Evolutionary conservation across 2,113 vertebrate genomes (phyloP).

Genomic region (Panthera tigris): DNA sequence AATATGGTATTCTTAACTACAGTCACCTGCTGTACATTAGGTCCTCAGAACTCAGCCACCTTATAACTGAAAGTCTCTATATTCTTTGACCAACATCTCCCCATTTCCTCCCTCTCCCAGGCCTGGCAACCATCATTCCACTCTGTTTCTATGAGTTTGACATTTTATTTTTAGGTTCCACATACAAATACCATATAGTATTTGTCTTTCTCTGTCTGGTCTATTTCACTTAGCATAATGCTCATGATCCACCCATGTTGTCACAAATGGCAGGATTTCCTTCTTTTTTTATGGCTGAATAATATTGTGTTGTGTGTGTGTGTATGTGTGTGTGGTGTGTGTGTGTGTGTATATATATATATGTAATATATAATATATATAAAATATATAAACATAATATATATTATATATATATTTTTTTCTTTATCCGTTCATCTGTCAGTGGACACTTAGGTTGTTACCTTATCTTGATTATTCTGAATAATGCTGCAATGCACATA

Average conservation of each 20-base stretch:
- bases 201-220: background rate
- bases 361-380: background rate
- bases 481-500: background rate
- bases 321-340: too few relatives aligned
- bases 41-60: background rate
- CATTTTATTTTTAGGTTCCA: background rate
- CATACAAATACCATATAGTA: background rate
- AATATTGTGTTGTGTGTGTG: fast-evolving
- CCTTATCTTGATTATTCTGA: background rate
- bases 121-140: background rate
- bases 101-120: background rate
- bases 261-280: background rate
- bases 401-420: background rate
- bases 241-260: background rate
- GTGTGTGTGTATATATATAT: too few relatives aligned
- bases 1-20: background rate
- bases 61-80: background rate
- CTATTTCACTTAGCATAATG: background rate
- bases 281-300: background rate
- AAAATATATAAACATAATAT: background rate
- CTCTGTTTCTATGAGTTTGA: background rate
- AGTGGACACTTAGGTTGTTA: background rate
- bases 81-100: background rate
- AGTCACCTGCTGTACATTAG: background rate
- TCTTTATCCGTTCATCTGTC: background rate